Base-by-base conservation (phyloP, 2,888 invertebrate species). In the Terebella lapidaria region DNA sequence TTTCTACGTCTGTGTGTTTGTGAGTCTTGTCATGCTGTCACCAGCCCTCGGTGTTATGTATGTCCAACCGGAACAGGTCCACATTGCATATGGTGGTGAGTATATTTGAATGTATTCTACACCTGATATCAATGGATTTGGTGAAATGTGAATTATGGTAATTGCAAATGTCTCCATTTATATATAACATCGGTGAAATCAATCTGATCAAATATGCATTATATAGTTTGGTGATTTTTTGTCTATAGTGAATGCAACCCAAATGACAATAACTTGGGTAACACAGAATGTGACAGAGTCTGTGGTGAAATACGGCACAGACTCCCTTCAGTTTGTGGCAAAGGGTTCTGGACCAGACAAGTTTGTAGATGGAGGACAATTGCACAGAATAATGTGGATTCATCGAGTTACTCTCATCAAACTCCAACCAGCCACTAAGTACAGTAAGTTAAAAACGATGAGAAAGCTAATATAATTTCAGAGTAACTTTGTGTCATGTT, bases 191-290 rank as follows among this genome's bases (percentile, higher is more conserved):
- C n/a, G n/a, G n/a, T n/a, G n/a, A n/a, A n/a, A n/a, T n/a, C n/a
- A n/a, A n/a, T n/a, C n/a, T n/a, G n/a, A n/a, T n/a, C n/a, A n/a
- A n/a, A n/a, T n/a, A n/a, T n/a, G n/a, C n/a, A n/a, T n/a, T n/a
- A n/a, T n/a, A n/a, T n/a, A n/a, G n/a, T n/a, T 35, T 35, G 10
- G 35, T 35, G 10, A 10, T 35, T 35, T 35, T 10, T 35, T 35
- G 10, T 35, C 18, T 10, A 10, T 57, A 64, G 64, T 56, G 10
- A 29, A 67, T 49, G 69, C 71, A 1, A 64, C 63, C n/a, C 60
- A 68, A 42, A 75, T 77, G 75, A 66, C 70, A 3, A 71, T 75
- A 3, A 75, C 74, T 56, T 77, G 77, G 77, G 74, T 72, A 55
- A 76, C 76, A 0, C 65, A 66, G 59, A 67, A 70, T 52, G 47